Evolutionary conservation across 1,140 invertebrate species (phyloP).

Genomic region (Orius insidiosus): DNA sequence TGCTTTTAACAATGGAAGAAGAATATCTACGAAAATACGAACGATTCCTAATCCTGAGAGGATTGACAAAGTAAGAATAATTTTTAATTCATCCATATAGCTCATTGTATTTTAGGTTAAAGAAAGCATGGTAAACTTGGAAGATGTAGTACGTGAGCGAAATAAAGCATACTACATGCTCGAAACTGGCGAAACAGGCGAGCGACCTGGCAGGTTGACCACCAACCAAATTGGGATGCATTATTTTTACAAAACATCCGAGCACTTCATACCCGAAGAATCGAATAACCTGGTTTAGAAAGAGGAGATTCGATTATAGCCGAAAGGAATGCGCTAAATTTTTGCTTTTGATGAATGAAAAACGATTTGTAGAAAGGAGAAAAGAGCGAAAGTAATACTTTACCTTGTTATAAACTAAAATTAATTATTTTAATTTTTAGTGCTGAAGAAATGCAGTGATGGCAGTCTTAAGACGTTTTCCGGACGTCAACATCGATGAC

Average conservation of each 20-base stretch:
- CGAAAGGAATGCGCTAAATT: constrained; percentile 11
- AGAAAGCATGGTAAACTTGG: constrained; percentile 90
- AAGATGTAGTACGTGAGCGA: constrained; percentile 77
- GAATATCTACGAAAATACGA: constrained; percentile 46
- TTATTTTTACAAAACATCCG: constrained; percentile 11
- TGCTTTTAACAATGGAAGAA: constrained; percentile 92
- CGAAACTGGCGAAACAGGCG: constrained; percentile 76
- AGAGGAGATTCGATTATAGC: neutral
- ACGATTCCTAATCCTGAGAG: constrained; percentile 87
- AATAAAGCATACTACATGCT: constrained; percentile 78
- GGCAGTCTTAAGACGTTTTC: constrained; percentile 50
- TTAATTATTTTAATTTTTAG: constrained; percentile 29
- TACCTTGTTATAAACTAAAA: constrained; percentile 6
- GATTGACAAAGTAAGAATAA: constrained; percentile 63
- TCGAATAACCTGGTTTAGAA: constrained; percentile 5
- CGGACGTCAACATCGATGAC: constrained; percentile 51
- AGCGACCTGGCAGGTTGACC: constrained; percentile 41
- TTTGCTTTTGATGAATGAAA: constrained; percentile 5
- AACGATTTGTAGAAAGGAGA: constrained; percentile 7
- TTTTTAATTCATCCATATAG: too few relatives aligned
- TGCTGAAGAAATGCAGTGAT: constrained; percentile 44
- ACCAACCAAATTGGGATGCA: constrained; percentile 36
- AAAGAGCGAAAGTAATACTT: constrained; percentile 3
- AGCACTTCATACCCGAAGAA: constrained; percentile 9
- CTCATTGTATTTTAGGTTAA: constrained; percentile 39